Evolutionary conservation across 2,888 invertebrate genomes (phyloP), one percentile per base, ranked within the genome.

Genomic region (Xanthia icteritia): DNA sequence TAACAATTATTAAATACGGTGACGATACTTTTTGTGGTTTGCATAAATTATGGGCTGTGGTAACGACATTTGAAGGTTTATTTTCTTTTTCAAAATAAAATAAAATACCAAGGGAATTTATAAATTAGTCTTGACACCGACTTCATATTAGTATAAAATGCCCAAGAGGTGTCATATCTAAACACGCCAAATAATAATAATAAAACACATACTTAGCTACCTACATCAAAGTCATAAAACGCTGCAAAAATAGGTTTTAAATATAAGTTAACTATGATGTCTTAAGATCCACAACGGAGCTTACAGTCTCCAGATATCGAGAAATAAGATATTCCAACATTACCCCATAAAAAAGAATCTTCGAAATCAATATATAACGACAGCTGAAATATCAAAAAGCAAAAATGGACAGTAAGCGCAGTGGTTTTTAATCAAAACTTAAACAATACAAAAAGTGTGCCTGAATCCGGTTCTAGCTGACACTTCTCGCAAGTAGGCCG

Each of bases 401-500:
- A 80, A 79, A 80, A 83, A 82, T 76, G 71, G 77, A 84, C 75
- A 78, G 67, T 65, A 51, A 73, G 76, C 73, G 69, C 79, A 79
- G 84, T 74, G 84, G 85, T 86, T 91, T 91, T 92, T 92, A 91
- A 91, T 92, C 90, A 91, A 88, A 91, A 90, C 89, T 88, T 84
- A 90, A 90, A 92, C 91, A 91, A 92, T 88, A 86, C 88, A 87
- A 89, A 90, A 91, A 87, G 87, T 87, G 79, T 78, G 83, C 84
- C 83, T 74, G 69, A 71, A 84, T 79, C 85, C 79, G 56, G 83
- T 87, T 89, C 86, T 88, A 88, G 85, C 87, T 85, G 90, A 90
- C 91, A 90, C 90, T 92, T 89, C 86, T 82, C 66, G 73, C 68
- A 90, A 91, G 88, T 91, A 86, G 89, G 86, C 80, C 88, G 83